Evolutionary conservation across 2,888 invertebrate species (phyloP).

Genomic region (Drosophila hawaiiensis): DNA sequence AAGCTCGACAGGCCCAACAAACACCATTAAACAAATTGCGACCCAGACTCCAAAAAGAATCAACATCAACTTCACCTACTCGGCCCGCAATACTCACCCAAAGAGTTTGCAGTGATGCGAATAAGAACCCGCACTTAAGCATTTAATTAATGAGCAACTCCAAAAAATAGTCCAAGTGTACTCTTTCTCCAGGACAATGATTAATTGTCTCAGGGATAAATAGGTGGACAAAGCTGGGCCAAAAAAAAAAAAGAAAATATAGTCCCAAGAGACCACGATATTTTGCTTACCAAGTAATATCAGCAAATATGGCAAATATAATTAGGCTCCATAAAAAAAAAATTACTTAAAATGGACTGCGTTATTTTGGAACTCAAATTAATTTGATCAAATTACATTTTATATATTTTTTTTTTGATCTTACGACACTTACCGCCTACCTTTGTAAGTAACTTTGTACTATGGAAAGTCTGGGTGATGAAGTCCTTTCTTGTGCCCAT

Average conservation of each 20-base stretch:
- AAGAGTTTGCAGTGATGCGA: constrained; percentile 2
- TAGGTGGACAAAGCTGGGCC: neutral
- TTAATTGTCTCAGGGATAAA: constrained; percentile 35
- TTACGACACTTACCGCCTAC: neutral
- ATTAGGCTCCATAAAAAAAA: neutral
- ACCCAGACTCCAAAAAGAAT: constrained; percentile 24
- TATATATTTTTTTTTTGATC: too few relatives aligned
- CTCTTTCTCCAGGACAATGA: constrained; percentile 32
- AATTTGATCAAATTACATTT: neutral
- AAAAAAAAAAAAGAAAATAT: neutral
- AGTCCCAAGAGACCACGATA: neutral
- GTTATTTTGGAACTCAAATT: neutral
- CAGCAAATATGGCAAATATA: neutral
- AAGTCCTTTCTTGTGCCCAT: neutral
- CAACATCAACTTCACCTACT: neutral
- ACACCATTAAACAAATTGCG: constrained; percentile 64
- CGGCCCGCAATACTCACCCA: neutral
- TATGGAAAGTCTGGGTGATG: neutral
- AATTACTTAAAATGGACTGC: neutral
- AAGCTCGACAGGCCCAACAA: constrained; percentile 38
- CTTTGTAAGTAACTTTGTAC: neutral
- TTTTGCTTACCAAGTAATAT: neutral
- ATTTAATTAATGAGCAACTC: constrained; percentile 38
- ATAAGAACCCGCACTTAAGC: neutral
- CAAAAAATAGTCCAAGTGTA: neutral